phyloP scores from a whole-genome alignment of 2,797 vertebrate species.

The Melanogrammus aeglefinus region DNA sequence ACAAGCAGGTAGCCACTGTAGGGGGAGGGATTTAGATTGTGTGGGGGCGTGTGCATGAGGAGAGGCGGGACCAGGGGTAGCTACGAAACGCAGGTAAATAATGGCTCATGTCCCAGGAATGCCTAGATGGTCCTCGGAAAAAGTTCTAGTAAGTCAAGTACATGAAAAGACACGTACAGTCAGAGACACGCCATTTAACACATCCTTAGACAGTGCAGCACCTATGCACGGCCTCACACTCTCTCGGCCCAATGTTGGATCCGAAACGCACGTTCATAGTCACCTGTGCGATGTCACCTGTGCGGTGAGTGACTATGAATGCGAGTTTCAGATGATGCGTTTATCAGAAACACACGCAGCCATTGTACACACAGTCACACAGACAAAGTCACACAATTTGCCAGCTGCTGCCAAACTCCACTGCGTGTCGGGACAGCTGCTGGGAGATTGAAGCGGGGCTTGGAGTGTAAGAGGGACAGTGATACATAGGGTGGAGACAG shows the following conservation, averaged over 20 bases:
- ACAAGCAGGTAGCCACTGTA: slow-evolving; percentile 41
- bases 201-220: background rate
- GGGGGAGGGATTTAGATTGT: slow-evolving; percentile 10
- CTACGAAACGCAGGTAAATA: slow-evolving; percentile 5
- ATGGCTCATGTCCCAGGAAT: background rate
- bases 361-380: slow-evolving; percentile 19
- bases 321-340: too few relatives aligned
- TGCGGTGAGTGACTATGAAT: too few relatives aligned
- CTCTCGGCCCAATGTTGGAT: background rate
- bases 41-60: slow-evolving; percentile 30
- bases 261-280: background rate
- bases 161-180: background rate
- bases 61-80: slow-evolving; percentile 52
- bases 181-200: slow-evolving; percentile 8
- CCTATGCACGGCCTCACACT: background rate
- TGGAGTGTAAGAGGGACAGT: slow-evolving; percentile 12
- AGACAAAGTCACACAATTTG: slow-evolving; percentile 17
- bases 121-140: background rate
- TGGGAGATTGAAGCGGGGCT: slow-evolving; percentile 17
- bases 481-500: background rate
- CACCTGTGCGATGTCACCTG: background rate
- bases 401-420: slow-evolving; percentile 56
- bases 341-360: slow-evolving; percentile 28
- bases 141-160: background rate
- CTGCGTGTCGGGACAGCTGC: slow-evolving; percentile 68